phyloP scores from a whole-genome alignment of 2,113 vertebrate species.

The Raja brachyura region DNA sequence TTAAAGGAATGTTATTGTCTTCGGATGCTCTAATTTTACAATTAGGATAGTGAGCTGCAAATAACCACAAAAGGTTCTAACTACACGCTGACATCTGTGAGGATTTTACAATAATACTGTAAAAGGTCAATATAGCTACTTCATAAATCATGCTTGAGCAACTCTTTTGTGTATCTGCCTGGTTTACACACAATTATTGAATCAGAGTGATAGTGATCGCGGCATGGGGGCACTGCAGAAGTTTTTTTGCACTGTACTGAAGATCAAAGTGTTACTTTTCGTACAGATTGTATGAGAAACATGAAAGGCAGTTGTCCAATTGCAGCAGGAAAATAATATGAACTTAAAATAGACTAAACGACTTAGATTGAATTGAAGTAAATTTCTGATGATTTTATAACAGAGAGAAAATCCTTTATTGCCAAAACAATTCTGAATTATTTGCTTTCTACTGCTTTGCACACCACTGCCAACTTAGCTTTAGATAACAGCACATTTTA shows the following conservation, averaged over 20 bases:
- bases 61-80: conserved; percentile 20
- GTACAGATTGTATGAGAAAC: neutral
- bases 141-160: conserved; percentile 51
- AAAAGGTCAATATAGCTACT: conserved; percentile 51
- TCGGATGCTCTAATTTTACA: conserved; percentile 1
- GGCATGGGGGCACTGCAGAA: neutral
- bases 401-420: conserved; percentile 3
- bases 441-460: neutral
- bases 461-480: conserved; percentile 12
- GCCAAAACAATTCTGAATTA: conserved; percentile 2
- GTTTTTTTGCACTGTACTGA: neutral
- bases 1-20: conserved; percentile 23
- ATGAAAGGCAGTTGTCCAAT: neutral
- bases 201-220: conserved; percentile 25
- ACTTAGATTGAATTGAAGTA: neutral
- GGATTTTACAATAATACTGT: conserved; percentile 44
- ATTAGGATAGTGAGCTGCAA: conserved; percentile 29
- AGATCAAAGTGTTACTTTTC: neutral
- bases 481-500: conserved; percentile 11
- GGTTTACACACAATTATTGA: conserved; percentile 29
- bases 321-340: neutral
- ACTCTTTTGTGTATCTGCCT: conserved; percentile 47
- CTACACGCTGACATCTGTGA: conserved; percentile 17
- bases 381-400: neutral
- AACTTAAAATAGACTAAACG: neutral